Evolutionary conservation across 1,140 invertebrate genomes (phyloP), one percentile per base, ranked within the genome.

Genomic region (Hyposmocoma kahamanoa): DNA sequence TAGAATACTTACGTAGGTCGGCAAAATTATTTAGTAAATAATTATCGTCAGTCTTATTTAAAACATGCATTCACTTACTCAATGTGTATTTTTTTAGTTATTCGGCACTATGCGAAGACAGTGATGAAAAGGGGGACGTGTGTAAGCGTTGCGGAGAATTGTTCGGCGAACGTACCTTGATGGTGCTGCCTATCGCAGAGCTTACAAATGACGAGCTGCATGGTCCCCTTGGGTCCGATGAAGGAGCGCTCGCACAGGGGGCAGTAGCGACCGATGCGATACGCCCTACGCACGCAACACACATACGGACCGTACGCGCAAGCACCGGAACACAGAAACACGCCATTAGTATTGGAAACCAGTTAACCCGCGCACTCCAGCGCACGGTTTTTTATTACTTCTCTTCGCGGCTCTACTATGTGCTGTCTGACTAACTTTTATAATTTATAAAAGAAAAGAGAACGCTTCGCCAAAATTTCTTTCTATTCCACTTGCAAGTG

Each of bases 181-280:
- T 86, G 86, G 56, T 82, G 83, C 72, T 85, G 81, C 75, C 83
- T 82, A 84, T 86, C 84, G 77, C 86, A 87, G 67, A 85, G 79
- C 56, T 84, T 85, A 81, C 86, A 87, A 68, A 87, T 87, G 79
- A 87, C 83, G 72, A 87, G 84, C 74, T 86, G 81, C 83, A 87
- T 82, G 52, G 83, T 86, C 67, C 86, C 86, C 76, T 87, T 87
- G 59, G 83, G 83, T 57, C 86, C 86, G 76, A 86, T 81, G 80
- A 87, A 86, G 66, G 84, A 86, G 65, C 82, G 80, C 59, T 87
- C 86, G 72, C 86, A 87, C 62, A 85, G 72, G 61, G 86, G 83
- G 73, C 86, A 87, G 84, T 86, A 87, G 74, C 86, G 86, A 72
- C 86, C 86, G 69, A 86, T 85, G 73, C 86, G 80, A 77, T 86